Conservation (phyloP, 2,113 vertebrate genomes). For the Conger conger region DNA sequence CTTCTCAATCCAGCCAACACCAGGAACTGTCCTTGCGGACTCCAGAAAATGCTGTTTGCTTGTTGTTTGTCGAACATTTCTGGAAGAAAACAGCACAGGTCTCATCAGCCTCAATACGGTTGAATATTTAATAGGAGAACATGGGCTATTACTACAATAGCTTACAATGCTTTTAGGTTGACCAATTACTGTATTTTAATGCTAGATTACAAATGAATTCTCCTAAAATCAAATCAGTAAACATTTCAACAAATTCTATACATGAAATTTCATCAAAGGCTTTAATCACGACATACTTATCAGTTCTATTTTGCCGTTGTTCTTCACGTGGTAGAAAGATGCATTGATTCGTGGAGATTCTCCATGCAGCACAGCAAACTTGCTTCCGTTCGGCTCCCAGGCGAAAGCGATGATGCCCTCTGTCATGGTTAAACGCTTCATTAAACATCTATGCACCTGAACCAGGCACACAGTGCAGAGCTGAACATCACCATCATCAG, state of each 20-base stretch:
- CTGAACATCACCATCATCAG: background rate
- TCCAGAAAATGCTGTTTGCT: constrained; percentile 99
- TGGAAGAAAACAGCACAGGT: constrained; percentile 51
- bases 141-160: background rate
- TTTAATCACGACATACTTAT: constrained; percentile 80
- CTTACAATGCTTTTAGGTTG: too few relatives aligned
- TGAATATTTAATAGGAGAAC: background rate
- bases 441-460: background rate
- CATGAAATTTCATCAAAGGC: too few relatives aligned
- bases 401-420: constrained; percentile 97
- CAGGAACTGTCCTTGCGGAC: constrained; percentile 95
- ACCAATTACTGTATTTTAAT: too few relatives aligned
- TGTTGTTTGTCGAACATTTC: constrained; percentile 97
- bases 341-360: constrained; percentile 89
- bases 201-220: too few relatives aligned
- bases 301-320: constrained; percentile 95
- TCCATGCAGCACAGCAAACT: constrained; percentile 95
- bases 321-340: constrained; percentile 97
- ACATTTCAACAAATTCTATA: too few relatives aligned
- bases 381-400: constrained; percentile 97
- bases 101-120: background rate
- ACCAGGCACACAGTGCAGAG: background rate
- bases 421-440: constrained; percentile 45
- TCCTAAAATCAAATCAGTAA: background rate
- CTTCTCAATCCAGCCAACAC: constrained; percentile 94